Conservation (phyloP, 2,113 vertebrate genomes). For the Sphaerodactylus townsendi region DNA sequence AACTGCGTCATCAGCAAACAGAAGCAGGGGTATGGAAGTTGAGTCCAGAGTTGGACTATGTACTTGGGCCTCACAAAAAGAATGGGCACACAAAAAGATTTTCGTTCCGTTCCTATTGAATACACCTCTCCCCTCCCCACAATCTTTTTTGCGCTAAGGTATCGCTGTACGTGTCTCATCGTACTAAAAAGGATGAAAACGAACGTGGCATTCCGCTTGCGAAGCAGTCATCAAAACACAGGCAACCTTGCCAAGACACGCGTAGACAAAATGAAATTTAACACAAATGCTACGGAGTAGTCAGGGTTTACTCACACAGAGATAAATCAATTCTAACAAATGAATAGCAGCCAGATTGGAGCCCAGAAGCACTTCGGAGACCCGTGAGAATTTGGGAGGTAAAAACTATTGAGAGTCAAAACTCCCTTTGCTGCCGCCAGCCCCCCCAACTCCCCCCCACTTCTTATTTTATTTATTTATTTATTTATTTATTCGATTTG, state of each 20-base stretch:
- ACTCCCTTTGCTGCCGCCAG: too few species aligned
- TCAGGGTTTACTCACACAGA: constrained; percentile 2
- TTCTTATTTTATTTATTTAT: too few species aligned
- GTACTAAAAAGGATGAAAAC: background rate
- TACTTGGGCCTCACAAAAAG: too few species aligned
- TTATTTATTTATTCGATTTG: too few species aligned
- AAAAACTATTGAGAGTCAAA: too few species aligned
- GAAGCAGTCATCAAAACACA: constrained; percentile 27
- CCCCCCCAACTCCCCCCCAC: too few species aligned
- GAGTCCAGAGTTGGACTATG: too few species aligned
- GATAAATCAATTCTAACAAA: constrained; percentile 27
- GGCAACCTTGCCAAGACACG: background rate
- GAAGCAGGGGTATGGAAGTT: too few species aligned
- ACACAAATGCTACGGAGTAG: background rate
- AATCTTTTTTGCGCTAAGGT: constrained; percentile 5
- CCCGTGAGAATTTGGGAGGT: too few species aligned
- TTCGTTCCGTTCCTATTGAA: background rate
- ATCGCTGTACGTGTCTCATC: constrained; percentile 15
- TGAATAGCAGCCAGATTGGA: too few species aligned
- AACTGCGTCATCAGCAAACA: too few species aligned
- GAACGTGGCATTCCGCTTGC: background rate
- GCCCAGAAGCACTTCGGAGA: too few species aligned
- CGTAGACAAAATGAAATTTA: background rate
- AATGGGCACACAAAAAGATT: background rate
- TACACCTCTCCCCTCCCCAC: background rate